Conservation (phyloP, 2,113 vertebrate species). For the Elephas maximus region DNA sequence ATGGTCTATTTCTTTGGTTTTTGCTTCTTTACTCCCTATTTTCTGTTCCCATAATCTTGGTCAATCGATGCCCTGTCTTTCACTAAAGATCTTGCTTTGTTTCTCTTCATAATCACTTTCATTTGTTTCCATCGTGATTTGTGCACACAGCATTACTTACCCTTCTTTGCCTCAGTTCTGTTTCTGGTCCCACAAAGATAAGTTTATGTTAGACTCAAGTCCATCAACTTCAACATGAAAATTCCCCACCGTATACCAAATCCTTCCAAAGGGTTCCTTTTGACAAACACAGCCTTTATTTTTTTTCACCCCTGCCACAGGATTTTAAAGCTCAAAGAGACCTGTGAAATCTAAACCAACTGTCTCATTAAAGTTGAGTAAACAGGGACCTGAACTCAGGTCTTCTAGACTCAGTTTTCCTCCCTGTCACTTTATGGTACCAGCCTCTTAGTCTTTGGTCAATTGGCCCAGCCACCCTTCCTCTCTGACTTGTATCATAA, state of each 20-base stretch:
- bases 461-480: background rate
- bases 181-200: slow-evolving; percentile 40
- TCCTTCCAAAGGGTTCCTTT: slow-evolving; percentile 27
- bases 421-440: background rate
- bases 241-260: background rate
- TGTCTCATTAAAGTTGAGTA: background rate
- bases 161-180: background rate
- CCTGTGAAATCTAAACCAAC: background rate
- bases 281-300: background rate
- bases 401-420: background rate
- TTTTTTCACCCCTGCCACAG: background rate
- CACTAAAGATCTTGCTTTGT: background rate
- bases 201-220: background rate
- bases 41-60: background rate
- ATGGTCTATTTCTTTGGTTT: background rate
- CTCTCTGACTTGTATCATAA: background rate
- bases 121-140: background rate
- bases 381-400: background rate
- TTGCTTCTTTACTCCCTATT: background rate
- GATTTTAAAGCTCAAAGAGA: background rate
- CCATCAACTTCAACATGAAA: slow-evolving; percentile 35
- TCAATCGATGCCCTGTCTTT: background rate
- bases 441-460: background rate
- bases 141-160: background rate
- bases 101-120: background rate